phyloP scores from a whole-genome alignment of 1,140 invertebrate species.

The Sycobia sp. region DNA sequence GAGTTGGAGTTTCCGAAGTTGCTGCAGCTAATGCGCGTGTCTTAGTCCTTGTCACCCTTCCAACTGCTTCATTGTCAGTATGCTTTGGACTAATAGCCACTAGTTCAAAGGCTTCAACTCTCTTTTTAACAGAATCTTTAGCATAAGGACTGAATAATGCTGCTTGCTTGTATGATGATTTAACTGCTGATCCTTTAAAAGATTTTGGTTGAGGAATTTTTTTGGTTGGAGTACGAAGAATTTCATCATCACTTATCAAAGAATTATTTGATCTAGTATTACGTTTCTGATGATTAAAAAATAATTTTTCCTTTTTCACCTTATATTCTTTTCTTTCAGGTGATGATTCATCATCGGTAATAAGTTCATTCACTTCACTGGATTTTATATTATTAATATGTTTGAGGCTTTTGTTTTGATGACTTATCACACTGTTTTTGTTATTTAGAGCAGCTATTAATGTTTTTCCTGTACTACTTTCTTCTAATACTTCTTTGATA shows the following conservation, averaged over 20 bases:
- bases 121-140: constrained; percentile 67
- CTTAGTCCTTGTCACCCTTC: constrained; percentile 57
- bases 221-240: constrained; percentile 36
- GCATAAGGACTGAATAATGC: constrained; percentile 63
- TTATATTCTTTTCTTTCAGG: constrained; percentile 41
- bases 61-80: constrained; percentile 36
- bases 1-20: constrained; percentile 1
- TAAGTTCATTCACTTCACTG: constrained; percentile 43
- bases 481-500: constrained; percentile 8
- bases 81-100: constrained; percentile 46
- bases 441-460: not conserved
- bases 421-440: not conserved
- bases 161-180: constrained; percentile 43
- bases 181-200: constrained; percentile 1
- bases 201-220: constrained; percentile 1
- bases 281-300: constrained; percentile 22
- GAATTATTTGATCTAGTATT: constrained; percentile 31
- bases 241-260: constrained; percentile 41
- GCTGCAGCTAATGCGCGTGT: constrained; percentile 49
- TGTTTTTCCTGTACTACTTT: not conserved
- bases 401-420: not conserved
- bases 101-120: constrained; percentile 69
- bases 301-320: constrained; percentile 21
- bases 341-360: constrained; percentile 58
- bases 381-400: not conserved